phyloP scores from a whole-genome alignment of 2,888 invertebrate species.

The Diarsia mendica region DNA sequence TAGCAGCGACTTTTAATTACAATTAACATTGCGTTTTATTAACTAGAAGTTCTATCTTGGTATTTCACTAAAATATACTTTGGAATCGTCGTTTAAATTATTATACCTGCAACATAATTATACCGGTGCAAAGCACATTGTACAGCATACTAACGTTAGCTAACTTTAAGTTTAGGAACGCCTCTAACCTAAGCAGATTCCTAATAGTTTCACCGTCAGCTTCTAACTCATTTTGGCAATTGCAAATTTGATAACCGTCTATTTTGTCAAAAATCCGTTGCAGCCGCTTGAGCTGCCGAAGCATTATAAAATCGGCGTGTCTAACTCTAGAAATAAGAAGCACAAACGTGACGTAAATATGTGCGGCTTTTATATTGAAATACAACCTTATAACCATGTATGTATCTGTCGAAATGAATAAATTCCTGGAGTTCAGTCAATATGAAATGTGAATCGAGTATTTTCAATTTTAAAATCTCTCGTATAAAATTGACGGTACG shows the following conservation, averaged over 20 bases:
- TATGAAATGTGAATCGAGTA: no score
- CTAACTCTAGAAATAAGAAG: no score
- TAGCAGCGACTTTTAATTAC: background rate
- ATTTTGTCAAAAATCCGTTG: background rate
- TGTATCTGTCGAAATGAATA: no score
- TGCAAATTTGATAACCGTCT: background rate
- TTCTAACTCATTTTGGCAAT: background rate
- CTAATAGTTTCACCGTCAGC: background rate
- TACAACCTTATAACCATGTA: no score
- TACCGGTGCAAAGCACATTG: background rate
- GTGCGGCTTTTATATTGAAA: no score
- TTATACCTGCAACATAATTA: background rate
- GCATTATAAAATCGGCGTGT: background rate
- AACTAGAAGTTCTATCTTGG: background rate
- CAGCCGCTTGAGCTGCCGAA: background rate
- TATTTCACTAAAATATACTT: background rate
- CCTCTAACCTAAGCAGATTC: background rate
- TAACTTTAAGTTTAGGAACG: background rate
- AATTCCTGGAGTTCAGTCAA: no score
- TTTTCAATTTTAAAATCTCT: no score
- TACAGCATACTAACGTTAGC: background rate
- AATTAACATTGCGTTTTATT: slow-evolving; percentile 16
- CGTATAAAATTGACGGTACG: no score
- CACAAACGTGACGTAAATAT: no score
- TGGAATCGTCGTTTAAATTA: background rate